A percentile compares a stretch with the other conserved stretches of the same genome.
Evolutionary conservation across 2,797 vertebrate genomes (phyloP).

Genomic region (Sebastes goodei): DNA sequence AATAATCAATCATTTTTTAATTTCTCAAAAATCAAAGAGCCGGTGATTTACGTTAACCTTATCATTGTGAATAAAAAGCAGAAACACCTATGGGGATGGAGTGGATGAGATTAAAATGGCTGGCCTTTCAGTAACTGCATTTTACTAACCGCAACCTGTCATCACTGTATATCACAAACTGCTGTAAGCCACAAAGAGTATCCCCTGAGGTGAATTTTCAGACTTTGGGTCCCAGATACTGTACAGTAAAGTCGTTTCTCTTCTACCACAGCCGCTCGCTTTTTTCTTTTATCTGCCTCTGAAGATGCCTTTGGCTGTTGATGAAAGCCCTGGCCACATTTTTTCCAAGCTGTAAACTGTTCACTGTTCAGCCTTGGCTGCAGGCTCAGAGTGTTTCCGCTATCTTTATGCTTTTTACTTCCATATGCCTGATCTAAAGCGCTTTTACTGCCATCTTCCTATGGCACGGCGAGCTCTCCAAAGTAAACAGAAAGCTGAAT

Average conservation of each 20-base stretch:
- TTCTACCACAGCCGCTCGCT: neutral
- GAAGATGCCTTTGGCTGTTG: constrained; percentile 69
- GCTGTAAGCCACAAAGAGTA: constrained; percentile 5
- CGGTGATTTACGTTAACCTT: constrained; percentile 2
- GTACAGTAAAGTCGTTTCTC: constrained; percentile 41
- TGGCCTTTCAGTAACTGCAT: constrained; percentile 6
- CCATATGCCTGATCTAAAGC: constrained; percentile 50
- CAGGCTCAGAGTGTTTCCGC: constrained; percentile 39
- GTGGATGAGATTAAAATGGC: constrained; percentile 1
- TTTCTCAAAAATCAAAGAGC: constrained; percentile 3
- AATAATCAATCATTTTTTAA: constrained; percentile 38
- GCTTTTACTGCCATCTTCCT: constrained; percentile 34
- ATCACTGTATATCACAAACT: constrained; percentile 4
- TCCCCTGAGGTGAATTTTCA: constrained; percentile 34
- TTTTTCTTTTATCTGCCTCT: constrained; percentile 47
- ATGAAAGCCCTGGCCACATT: constrained; percentile 56
- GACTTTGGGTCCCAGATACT: constrained; percentile 32
- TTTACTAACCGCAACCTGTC: constrained; percentile 19
- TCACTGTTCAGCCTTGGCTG: constrained; percentile 54
- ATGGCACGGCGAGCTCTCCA: constrained; percentile 15
- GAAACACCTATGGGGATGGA: neutral
- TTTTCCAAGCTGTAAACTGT: constrained; percentile 55
- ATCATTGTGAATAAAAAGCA: neutral
- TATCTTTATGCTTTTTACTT: constrained; percentile 30
- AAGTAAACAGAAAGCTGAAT: constrained; percentile 46